Base-by-base conservation (phyloP, 92 coral and sea anemone species). In the Metridium senile region DNA sequence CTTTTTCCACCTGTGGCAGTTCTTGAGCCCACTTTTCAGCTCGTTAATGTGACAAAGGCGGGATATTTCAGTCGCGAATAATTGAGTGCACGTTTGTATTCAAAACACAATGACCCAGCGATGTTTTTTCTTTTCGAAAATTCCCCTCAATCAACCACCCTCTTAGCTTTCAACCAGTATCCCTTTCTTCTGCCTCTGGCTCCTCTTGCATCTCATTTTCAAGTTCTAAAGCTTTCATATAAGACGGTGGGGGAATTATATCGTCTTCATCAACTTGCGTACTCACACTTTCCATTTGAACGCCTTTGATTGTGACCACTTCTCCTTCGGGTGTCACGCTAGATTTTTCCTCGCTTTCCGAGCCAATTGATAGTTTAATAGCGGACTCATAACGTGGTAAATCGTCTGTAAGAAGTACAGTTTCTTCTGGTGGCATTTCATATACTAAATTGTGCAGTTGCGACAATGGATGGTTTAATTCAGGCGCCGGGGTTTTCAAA, bases 211-310 rank as follows among this genome's bases (percentile, higher is more conserved):
- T 64, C 23, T 76, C 64, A 23, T 26, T 53, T 11, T 45, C 62
- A 2, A 34, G 2, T 46, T 64, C 29, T 47, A 76, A 20, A 26
- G 81, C 81, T 29, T 77, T 23, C 19, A 33, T 46, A 67, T 77
- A 77, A 18, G 82, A 30, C 0, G 82, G 82, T 26, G 82, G 82
- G 0, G 82, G 82, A 31, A 63, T 66, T 1, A 77, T 22, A 26
- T 77, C 75, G 22, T 77, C 82, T 56, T 77, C 82, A 39, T 77
- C 82, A 32, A 67, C 82, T 47, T 77, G 82, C 26, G 59, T 34
- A 16, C 66, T 25, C 1, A 77, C 82, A 47, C 74, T 65, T 45
- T 73, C 68, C 66, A 58, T 73, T 13, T 57, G 53, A 32, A 73
- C 32, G 0, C 78, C 78, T 28, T 58, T 73, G 25, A 73, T n/a